These are phyloP conservation scores for Lagopus leucura DNA, from an alignment of 2,113 vertebrate species.

Conservation along the genomic window DNA sequence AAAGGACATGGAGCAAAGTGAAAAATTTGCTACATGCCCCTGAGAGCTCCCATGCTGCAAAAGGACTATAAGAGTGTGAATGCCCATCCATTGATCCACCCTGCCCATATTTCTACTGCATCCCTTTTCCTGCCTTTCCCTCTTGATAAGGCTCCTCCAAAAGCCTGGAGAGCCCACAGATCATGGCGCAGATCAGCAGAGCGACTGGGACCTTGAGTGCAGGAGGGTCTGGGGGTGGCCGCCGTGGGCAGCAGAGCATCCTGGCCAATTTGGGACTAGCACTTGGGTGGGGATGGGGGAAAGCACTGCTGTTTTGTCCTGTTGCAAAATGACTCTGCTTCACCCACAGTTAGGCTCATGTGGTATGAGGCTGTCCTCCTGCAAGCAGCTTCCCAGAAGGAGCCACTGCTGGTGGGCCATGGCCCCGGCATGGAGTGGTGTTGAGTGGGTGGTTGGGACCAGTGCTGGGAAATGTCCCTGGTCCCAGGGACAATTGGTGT, in stretches of 20 bases:
- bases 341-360: not conserved
- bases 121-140: not conserved
- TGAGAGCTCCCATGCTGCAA: rapidly evolving
- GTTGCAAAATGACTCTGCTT: not conserved
- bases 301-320: not conserved
- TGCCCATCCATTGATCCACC: not conserved
- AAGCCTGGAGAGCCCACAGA: not conserved
- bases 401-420: not conserved
- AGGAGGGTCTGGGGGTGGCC: not conserved
- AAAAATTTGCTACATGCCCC: not conserved
- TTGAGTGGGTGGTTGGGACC: not conserved
- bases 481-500: not conserved
- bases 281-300: not conserved
- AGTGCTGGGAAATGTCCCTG: not conserved
- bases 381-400: not conserved
- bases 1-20: rapidly evolving
- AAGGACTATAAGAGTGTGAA: not conserved
- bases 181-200: not conserved
- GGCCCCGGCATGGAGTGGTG: not conserved
- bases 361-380: too few relatives aligned
- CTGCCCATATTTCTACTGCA: rapidly evolving
- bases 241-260: rapidly evolving
- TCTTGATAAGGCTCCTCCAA: not conserved
- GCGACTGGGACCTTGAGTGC: rapidly evolving
- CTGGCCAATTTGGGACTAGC: not conserved